Evolutionary conservation across 2,797 vertebrate species (phyloP).

Genomic region (Nannoperca australis): DNA sequence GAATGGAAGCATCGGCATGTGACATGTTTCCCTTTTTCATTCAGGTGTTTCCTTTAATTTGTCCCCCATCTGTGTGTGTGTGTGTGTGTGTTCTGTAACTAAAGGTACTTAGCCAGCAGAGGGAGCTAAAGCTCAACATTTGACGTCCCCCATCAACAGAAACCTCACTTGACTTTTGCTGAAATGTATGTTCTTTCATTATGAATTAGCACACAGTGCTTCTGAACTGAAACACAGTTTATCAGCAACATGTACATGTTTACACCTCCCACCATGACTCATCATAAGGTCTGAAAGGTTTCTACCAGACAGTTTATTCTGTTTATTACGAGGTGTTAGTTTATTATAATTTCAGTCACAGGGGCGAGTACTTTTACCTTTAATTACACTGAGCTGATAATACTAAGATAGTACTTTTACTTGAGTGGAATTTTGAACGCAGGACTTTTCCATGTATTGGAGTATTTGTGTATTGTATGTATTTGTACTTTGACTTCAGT

Average conservation of each 20-base stretch:
- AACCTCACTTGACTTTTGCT: background rate
- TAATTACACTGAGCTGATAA: background rate
- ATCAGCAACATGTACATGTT: background rate
- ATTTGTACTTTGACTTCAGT: background rate
- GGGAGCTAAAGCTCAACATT: conserved; percentile 16
- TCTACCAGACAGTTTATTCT: background rate
- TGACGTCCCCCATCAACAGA: background rate
- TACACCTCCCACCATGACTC: background rate
- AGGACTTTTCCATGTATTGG: background rate
- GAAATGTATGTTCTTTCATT: background rate
- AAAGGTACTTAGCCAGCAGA: background rate
- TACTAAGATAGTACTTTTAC: background rate
- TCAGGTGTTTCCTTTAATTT: too few species aligned
- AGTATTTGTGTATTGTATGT: background rate
- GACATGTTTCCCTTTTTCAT: too few species aligned
- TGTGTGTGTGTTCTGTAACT: background rate
- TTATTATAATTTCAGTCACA: background rate
- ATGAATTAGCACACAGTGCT: background rate
- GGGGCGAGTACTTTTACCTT: background rate
- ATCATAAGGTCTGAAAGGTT: background rate
- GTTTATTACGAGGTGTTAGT: background rate
- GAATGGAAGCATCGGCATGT: too few species aligned
- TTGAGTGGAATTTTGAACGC: background rate
- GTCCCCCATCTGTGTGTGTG: too few species aligned
- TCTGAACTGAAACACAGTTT: background rate